Evolutionary conservation across 2,888 invertebrate genomes (phyloP), one percentile per base, ranked within the genome.

Genomic region (Chorisops tibialis): DNA sequence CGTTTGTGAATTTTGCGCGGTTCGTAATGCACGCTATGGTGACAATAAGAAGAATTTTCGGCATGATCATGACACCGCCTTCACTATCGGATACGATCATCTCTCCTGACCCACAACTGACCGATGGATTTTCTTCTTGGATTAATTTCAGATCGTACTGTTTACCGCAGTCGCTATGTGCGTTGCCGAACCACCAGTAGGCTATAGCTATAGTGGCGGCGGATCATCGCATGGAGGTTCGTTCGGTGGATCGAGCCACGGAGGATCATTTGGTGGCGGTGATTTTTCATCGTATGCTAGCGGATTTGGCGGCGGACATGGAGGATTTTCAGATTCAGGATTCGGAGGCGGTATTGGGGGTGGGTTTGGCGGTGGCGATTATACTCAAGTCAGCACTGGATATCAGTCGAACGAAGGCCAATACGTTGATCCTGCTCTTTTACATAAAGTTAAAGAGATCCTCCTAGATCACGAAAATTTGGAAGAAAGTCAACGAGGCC

Each of bases 361-460:
- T 24, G 64, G 64, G 11, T 49, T 43, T 35, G 63, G 66, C 12
- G 63, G 86, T 63, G 85, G 86, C 66, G 86, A 86, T 71, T 87
- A 87, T 81, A 82, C 82, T 58, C 82, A 86, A 68, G 88, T 88
- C 59, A 82, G 87, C 67, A 82, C 84, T 67, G 89, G 89, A 67
- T 84, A 83, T 78, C 87, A 87, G 74, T 87, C 87, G 70, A 86
- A 82, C 72, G 89, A 90, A 74, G 90, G 90, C 65, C 86, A 87
- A 70, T 82, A 86, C 76, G 87, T 90, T 70, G 89, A 89, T 77
- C 79, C 82, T 45, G 83, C 83, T 63, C 84, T 89, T 67, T 83
- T 89, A 63, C 89, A 89, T 71, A 87, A 88, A 77, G 85, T 90
- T 74, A 85, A 88, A 70, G 86, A 88, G 75, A 88, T 90, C 78